Evolutionary conservation across 2,888 invertebrate genomes (phyloP), one percentile per base, ranked within the genome.

Genomic region (Tetragonula carbonaria): DNA sequence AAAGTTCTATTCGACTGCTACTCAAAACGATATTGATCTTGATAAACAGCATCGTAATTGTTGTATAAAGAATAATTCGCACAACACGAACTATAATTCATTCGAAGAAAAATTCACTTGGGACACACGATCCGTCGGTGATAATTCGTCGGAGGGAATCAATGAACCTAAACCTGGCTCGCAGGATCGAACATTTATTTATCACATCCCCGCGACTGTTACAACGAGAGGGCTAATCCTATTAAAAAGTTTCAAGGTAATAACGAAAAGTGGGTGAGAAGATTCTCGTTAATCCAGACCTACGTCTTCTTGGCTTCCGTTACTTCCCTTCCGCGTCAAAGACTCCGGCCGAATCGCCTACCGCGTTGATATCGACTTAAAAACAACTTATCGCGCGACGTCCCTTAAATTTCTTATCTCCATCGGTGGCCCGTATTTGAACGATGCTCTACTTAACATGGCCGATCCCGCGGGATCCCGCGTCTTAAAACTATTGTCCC

Each of bases 401-500:
- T 84, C 70, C 71, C 66, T 67, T 73, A 81, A 75, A 74, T 74
- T 71, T 78, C 83, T 80, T 84, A 80, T 86, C 76, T 72, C 23
- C 11, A 45, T 33, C 65, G n/a, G 23, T 55, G 53, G 33, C 80
- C 72, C 51, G 72, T 78, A 78, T 80, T 80, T 73, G 82, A 84
- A 74, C 73, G 87, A 82, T 70, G 82, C 74, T 57, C 77, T 80
- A 78, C 80, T 85, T 78, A 78, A 85, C 81, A 80, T 57, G 77
- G 85, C 72, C 73, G 45, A 67, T 53, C 62, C 38, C 16, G 18
- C 33, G 2, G 50, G 38, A 50, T 13, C 16, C 45, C 8, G 45
- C 1, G 65, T 50, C 23, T 80, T 50, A 45, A 51, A 82, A 82
- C 53, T 80, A 85, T 85, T 84, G 82, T 82, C 82, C 65, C 11